A percentile compares a stretch with the other conserved stretches of the same genome.
These are phyloP conservation scores for Seriola rivoliana DNA, from an alignment of 2,113 vertebrate genomes.

Conservation along the genomic window DNA sequence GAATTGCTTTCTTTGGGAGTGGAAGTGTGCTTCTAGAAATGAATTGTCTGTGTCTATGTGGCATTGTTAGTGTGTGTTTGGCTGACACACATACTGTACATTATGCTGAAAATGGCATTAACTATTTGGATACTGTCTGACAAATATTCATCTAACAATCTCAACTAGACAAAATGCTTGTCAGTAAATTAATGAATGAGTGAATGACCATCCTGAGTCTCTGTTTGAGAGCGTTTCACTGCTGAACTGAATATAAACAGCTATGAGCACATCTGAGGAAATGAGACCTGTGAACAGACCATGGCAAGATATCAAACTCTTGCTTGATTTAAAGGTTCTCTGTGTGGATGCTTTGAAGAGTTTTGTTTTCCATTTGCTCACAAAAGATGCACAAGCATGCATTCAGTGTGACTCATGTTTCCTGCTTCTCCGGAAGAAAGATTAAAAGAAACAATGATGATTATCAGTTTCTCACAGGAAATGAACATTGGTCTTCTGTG, in stretches of 20 bases:
- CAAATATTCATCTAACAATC: not conserved
- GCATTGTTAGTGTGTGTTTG: not conserved
- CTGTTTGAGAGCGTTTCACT: not conserved
- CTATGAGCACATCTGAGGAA: not conserved
- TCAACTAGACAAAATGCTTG: not conserved
- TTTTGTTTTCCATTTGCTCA: too few relatives aligned
- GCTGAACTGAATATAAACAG: not conserved
- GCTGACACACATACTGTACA: not conserved
- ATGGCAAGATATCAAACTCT: not conserved
- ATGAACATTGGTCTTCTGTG: too few relatives aligned
- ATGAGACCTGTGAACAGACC: not conserved
- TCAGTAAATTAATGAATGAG: not conserved
- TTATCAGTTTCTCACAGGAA: too few relatives aligned
- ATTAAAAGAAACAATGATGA: too few relatives aligned
- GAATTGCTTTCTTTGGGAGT: not conserved
- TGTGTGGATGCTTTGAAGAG: not conserved
- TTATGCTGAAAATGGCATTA: not conserved
- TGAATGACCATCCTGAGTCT: not conserved
- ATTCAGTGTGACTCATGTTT: too few relatives aligned
- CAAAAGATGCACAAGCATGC: too few relatives aligned
- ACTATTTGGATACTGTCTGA: not conserved
- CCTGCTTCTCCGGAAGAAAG: too few relatives aligned
- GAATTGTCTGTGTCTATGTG: not conserved
- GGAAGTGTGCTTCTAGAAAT: not conserved
- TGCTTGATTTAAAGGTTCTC: not conserved